Conservation (phyloP, 1,140 invertebrate species). For the Batillaria attramentaria region DNA sequence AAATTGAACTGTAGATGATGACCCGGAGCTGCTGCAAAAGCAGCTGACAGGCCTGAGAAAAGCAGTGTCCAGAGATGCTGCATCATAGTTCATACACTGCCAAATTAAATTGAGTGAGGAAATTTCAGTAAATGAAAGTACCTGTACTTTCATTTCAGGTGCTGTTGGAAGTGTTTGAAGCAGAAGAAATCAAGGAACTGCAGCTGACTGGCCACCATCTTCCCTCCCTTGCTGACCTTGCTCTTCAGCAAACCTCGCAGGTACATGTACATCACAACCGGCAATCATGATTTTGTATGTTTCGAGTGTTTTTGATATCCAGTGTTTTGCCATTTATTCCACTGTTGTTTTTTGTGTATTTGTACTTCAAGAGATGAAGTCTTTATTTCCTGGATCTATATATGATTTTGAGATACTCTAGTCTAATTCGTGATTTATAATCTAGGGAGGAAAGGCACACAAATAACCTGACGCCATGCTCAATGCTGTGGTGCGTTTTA, state of each 20-base stretch:
- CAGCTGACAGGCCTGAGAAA: no score
- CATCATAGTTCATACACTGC: background rate
- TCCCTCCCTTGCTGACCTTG: constrained; percentile 46
- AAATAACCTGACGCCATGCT: no score
- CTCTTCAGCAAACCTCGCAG: constrained; percentile 47
- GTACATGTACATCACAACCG: background rate
- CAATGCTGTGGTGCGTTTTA: no score
- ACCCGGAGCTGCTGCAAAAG: background rate
- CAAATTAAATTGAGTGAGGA: background rate
- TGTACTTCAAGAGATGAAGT: no score
- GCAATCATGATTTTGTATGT: background rate
- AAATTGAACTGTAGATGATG: background rate
- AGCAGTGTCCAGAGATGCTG: background rate
- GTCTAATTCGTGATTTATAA: no score
- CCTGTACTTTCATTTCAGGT: constrained; percentile 28
- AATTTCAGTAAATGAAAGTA: background rate
- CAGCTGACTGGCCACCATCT: constrained; percentile 44
- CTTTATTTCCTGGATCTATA: no score
- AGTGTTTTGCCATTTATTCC: background rate
- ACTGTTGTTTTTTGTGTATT: background rate
- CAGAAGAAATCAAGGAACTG: constrained; percentile 35
- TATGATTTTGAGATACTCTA: no score
- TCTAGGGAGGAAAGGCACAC: no score
- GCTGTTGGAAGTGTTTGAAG: constrained; percentile 39
- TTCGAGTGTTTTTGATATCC: background rate